Conservation (phyloP, 2,888 invertebrate species). For the Melanostoma scalare region DNA sequence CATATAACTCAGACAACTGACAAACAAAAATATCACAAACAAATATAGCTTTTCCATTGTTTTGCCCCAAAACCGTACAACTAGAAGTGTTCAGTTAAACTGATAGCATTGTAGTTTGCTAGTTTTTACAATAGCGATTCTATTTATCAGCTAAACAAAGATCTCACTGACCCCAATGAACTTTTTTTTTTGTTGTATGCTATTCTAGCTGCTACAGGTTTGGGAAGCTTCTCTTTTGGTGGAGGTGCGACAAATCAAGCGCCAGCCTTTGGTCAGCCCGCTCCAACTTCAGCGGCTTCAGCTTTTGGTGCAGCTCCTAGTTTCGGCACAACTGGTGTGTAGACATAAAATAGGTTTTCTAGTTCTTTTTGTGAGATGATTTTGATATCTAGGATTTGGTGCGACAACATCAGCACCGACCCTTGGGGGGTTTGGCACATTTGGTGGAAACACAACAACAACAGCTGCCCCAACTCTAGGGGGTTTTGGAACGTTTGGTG, state of each 20-base stretch:
- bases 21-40: conserved; percentile 57
- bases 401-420: conserved; percentile 75
- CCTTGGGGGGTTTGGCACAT: conserved; percentile 78
- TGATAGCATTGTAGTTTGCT: conserved; percentile 20
- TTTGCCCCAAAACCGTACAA: conserved; percentile 7
- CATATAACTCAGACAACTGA: conserved; percentile 70
- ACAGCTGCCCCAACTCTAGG: conserved; percentile 75
- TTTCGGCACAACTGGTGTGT: conserved; percentile 69
- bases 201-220: conserved; percentile 79
- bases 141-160: conserved; percentile 47
- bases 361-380: background rate
- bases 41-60: conserved; percentile 50
- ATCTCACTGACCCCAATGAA: conserved; percentile 35
- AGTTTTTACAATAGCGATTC: conserved; percentile 7
- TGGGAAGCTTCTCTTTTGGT: conserved; percentile 82
- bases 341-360: background rate
- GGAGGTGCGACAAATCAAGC: conserved; percentile 75
- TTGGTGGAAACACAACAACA: conserved; percentile 74
- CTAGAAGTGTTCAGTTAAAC: conserved; percentile 13
- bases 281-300: conserved; percentile 76
- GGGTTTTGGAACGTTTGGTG: conserved; percentile 70
- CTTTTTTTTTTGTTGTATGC: conserved; percentile 9
- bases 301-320: conserved; percentile 73
- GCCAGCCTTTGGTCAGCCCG: conserved; percentile 75
- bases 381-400: conserved; percentile 74